Evolutionary conservation across 1,140 invertebrate genomes (phyloP), one percentile per base, ranked within the genome.

Genomic region (Macrocentrus cingulum): DNA sequence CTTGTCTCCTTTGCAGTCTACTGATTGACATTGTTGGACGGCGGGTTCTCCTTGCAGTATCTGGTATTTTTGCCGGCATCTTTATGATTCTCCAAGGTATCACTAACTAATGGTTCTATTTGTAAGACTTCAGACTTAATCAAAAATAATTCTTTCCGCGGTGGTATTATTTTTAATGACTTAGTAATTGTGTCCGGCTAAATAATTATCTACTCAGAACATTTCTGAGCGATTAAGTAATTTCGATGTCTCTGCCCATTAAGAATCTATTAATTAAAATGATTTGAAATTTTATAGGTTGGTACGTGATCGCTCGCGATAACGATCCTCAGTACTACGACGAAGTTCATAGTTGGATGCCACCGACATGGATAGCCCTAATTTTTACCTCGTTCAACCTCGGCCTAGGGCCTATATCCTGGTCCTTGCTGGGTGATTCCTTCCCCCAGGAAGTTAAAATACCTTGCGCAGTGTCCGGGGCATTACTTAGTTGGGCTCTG

Each of bases 1-100:
- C 85, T 6, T 89, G 88, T 0, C 81, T 90, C 50, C 64, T 85
- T 1, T 86, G 88, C 1, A 82, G 83, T 23, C 61, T 88, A 46
- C 74, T 92, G 6, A 86, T 94, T 58, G 90, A 92, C 66, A 83
- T 83, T 60, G 76, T 88, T 1, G 91, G 92, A 41, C 81, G 91
- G 50, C 81, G 87, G 41, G 82, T 87, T 46, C 77, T 94, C 2
- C 76, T 94, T 15, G 74, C 88, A 1, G 69, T 84, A 25, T 91
- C 88, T 0, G 81, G 82, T 7, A 48, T 77, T 19, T 73, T 86
- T 1, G 90, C 89, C 86, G 84, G 83, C 51, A 3, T 88, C 1
- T 85, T 84, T 52, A 80, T 84, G 2, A 80, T 83, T 1, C 75
- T 84, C 15, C 71, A 89, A n/a, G 87, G 87, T 74, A 69, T 59